A percentile compares a stretch with the other conserved stretches of the same genome.
Evolutionary conservation across 1,140 invertebrate genomes (phyloP).

Genomic region (Latrodectus geometricus): DNA sequence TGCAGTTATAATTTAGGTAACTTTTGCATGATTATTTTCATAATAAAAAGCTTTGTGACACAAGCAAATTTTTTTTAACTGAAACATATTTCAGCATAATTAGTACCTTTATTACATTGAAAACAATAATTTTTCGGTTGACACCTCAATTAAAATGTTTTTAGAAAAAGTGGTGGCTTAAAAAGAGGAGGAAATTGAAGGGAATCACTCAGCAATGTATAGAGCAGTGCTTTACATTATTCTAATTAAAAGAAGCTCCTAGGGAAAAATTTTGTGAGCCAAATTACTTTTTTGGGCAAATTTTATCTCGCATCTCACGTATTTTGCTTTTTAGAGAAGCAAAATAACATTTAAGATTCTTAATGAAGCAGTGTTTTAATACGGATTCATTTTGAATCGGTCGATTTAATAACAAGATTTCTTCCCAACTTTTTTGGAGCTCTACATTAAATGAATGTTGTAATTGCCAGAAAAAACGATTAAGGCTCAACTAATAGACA

Average conservation of each 20-base stretch:
- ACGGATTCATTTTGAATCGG: conserved; percentile 58
- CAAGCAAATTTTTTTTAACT: too few species aligned
- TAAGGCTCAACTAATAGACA: conserved; percentile 56
- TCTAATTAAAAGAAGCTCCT: conserved; percentile 49
- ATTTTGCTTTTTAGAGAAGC: conserved; percentile 11
- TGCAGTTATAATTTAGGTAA: too few species aligned
- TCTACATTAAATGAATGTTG: conserved; percentile 57
- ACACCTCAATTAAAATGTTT: too few species aligned
- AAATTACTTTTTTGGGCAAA: conserved; percentile 44
- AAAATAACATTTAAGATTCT: conserved; percentile 22
- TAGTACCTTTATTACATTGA: too few species aligned
- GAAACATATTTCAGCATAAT: too few species aligned
- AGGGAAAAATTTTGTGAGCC: conserved; percentile 38
- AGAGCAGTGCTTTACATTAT: background rate
- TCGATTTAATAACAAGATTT: conserved; percentile 58
- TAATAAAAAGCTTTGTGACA: too few species aligned
- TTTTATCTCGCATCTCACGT: conserved; percentile 52
- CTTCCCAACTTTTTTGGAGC: conserved; percentile 14
- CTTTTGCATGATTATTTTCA: too few species aligned
- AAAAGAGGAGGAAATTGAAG: too few species aligned
- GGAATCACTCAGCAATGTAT: too few species aligned
- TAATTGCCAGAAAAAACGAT: conserved; percentile 53
- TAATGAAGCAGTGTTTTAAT: conserved; percentile 52
- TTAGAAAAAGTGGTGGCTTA: too few species aligned
- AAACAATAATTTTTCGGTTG: too few species aligned